phyloP scores from a whole-genome alignment of 2,797 vertebrate species.

The Pipistrellus pygmaeus region DNA sequence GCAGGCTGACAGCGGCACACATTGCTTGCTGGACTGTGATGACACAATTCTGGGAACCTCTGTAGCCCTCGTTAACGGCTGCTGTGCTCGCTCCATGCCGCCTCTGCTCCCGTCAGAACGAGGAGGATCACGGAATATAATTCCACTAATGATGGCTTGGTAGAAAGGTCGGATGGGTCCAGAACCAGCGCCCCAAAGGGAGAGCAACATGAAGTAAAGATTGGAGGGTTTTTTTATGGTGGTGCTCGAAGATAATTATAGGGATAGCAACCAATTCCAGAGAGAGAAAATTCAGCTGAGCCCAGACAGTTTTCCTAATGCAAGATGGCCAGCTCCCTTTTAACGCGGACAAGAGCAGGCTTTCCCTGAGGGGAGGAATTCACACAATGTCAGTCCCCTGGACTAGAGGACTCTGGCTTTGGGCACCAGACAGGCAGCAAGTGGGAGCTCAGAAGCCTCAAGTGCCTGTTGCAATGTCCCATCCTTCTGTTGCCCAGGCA shows the following conservation, averaged over 20 bases:
- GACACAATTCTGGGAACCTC: not conserved
- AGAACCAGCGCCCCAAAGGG: constrained; percentile 67
- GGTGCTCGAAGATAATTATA: constrained; percentile 74
- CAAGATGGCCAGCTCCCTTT: constrained; percentile 8
- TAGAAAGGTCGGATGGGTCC: constrained; percentile 11
- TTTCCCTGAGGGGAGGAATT: constrained; percentile 39
- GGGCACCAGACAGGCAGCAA: not conserved
- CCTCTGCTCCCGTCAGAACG: constrained; percentile 54
- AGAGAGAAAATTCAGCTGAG: constrained; percentile 59
- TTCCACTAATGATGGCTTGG: constrained; percentile 66
- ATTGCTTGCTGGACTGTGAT: not conserved
- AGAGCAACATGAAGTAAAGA: constrained; percentile 57
- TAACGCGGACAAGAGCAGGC: constrained; percentile 13
- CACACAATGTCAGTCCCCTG: constrained; percentile 11
- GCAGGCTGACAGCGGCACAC: not conserved
- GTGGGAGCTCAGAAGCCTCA: not conserved
- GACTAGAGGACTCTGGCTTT: not conserved
- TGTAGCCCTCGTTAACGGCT: constrained; percentile 21
- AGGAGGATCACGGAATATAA: constrained; percentile 60
- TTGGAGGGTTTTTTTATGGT: not conserved
- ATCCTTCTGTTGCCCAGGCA: not conserved
- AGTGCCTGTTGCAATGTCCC: not conserved
- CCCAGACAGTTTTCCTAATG: constrained; percentile 66
- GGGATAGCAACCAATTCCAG: constrained; percentile 70
- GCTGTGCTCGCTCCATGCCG: rapidly evolving